Base-by-base conservation (phyloP, 1,140 invertebrate genomes). In the Conus betulinus region DNA sequence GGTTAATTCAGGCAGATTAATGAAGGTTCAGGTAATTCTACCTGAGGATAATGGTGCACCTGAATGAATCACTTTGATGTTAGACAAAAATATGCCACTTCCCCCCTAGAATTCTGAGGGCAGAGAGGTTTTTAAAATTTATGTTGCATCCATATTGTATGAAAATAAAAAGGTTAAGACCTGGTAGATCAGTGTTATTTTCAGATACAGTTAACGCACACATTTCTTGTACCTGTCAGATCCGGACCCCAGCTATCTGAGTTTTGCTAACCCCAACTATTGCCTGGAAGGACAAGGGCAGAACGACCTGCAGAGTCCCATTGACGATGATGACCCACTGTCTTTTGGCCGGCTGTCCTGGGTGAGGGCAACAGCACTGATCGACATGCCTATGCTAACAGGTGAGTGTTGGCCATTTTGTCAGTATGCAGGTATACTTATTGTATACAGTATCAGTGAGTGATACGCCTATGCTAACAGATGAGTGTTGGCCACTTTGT, bases 181-280 rank as follows among this genome's bases (percentile, higher is more conserved):
- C 27, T 78, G 7, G 39, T 8, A 74, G 20, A 74, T 25, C n/a
- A n/a, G n/a, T 20, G 25, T 20, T 82, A 27, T 82, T 3, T 39
- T 39, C 39, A 39, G 39, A 39, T 39, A 39, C 39, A 39, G 39
- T 39, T 39, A 39, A 17, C 27, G n/a, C 39, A 10, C 52, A 53
- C 55, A 60, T 82, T 10, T 86, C 88, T 74, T 89, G 25, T 85
- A 86, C 67, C 84, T 90, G 91, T 82, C 92, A 93, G 92, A 93
- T 71, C 83, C 90, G 23, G 92, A 93, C 81, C 88, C 92, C n/a
- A 92, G 90, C 20, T 93, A 92, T 83, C 85, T 92, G n/a, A 93
- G 93, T 85, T 93, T 93, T 87, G 88, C 93, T 88, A 93, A 93
- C 86, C 93, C 93, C 23, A 93, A 93, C 88, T 93, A 93, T 57